These are phyloP conservation scores for Sprattus sprattus DNA, from an alignment of 2,113 vertebrate species.

Conservation along the genomic window DNA sequence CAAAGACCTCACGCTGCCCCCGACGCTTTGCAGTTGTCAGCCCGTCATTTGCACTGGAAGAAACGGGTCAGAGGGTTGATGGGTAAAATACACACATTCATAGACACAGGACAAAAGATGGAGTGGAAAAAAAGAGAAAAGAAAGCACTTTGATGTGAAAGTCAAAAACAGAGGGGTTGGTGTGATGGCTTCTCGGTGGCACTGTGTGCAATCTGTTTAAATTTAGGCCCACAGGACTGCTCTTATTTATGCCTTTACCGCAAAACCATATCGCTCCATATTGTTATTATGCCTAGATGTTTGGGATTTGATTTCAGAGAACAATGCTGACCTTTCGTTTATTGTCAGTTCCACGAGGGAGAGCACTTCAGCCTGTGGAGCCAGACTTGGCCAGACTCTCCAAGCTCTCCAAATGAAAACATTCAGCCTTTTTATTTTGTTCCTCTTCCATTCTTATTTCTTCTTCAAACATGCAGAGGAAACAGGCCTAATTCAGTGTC, in stretches of 20 bases:
- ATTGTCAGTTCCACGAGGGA: conserved; percentile 41
- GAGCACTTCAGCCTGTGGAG: conserved; percentile 29
- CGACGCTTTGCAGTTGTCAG: conserved; percentile 33
- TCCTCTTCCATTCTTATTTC: conserved; percentile 30
- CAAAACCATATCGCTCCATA: conserved; percentile 42
- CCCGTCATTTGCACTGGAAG: conserved; percentile 43
- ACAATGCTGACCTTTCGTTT: conserved; percentile 46
- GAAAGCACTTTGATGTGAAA: conserved; percentile 47
- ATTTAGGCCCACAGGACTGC: conserved; percentile 40
- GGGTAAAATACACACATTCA: conserved; percentile 48
- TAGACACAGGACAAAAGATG: conserved; percentile 40
- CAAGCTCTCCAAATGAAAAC: conserved; percentile 37
- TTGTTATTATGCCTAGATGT: conserved; percentile 45
- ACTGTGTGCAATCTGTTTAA: conserved; percentile 44
- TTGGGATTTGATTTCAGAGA: conserved; percentile 50
- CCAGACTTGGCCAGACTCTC: conserved; percentile 30
- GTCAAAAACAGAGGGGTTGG: conserved; percentile 40
- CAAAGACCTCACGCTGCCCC: conserved; percentile 44
- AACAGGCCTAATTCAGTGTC: conserved; percentile 44
- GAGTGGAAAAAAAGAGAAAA: neutral
- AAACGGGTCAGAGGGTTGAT: conserved; percentile 48
- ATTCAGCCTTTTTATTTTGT: conserved; percentile 2
- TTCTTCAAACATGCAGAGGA: conserved; percentile 33
- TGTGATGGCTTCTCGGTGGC: conserved; percentile 44
- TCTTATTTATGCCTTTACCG: conserved; percentile 38